Percentiles rank a stretch among this genome's conserved stretches.
Conservation (phyloP, 2,888 invertebrate species). For the Embidobia sp. region DNA sequence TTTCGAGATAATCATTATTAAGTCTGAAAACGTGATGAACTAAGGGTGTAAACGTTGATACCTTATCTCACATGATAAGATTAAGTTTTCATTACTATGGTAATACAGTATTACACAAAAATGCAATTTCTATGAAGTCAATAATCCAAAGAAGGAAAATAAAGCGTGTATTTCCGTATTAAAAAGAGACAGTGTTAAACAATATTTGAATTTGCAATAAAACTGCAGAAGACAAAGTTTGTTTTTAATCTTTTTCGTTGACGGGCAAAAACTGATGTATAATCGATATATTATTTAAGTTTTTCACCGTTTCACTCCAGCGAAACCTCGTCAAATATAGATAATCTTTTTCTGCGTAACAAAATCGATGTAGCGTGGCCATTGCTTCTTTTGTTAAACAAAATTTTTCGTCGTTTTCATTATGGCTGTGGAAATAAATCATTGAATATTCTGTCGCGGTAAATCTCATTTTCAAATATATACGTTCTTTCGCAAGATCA, state of each 20-base stretch:
- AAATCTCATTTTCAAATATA: slow-evolving; percentile 11
- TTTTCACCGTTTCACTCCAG: too few species aligned
- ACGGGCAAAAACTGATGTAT: too few species aligned
- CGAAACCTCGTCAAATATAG: too few species aligned
- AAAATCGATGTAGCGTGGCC: too few species aligned
- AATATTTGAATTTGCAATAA: too few species aligned
- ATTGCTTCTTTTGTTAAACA: not conserved
- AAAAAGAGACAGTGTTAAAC: too few species aligned
- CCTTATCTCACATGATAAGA: slow-evolving; percentile 25
- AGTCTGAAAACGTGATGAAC: slow-evolving; percentile 25
- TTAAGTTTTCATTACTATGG: slow-evolving; percentile 16
- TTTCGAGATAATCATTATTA: slow-evolving; percentile 30
- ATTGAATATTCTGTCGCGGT: not conserved
- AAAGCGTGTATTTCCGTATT: not conserved
- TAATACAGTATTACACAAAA: slow-evolving; percentile 18
- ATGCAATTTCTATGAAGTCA: slow-evolving; percentile 1
- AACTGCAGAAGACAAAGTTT: too few species aligned
- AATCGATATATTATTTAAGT: too few species aligned
- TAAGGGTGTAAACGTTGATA: slow-evolving; percentile 13
- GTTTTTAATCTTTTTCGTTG: too few species aligned
- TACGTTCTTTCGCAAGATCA: slow-evolving; percentile 9
- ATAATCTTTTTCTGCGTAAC: too few species aligned
- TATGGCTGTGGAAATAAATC: slow-evolving; percentile 1
- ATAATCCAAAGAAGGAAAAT: not conserved
- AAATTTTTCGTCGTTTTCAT: not conserved